Evolutionary conservation across 2,797 vertebrate species (phyloP).

Genomic region (Buceros bicornis): DNA sequence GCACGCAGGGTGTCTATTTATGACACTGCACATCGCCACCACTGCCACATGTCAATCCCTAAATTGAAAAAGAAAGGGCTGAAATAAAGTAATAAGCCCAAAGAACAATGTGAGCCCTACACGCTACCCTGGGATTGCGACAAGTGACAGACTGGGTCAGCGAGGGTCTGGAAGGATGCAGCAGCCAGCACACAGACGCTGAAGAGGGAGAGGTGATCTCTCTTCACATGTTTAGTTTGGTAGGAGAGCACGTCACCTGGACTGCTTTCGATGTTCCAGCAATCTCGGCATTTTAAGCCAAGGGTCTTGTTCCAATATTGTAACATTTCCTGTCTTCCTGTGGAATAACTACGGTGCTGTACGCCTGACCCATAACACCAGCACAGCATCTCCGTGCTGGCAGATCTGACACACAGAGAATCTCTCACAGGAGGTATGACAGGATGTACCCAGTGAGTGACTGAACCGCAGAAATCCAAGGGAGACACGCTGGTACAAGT

Average conservation of each 20-base stretch:
- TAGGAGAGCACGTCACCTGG: not conserved
- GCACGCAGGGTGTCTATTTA: not conserved
- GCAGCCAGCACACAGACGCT: fast-evolving
- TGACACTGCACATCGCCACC: not conserved
- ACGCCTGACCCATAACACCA: not conserved
- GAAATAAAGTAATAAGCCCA: constrained; percentile 33
- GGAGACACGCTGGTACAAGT: not conserved
- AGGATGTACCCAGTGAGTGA: not conserved
- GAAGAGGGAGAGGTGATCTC: not conserved
- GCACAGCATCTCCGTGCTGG: not conserved
- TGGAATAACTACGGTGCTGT: not conserved
- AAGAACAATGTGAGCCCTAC: not conserved
- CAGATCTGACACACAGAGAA: not conserved
- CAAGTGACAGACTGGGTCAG: constrained; percentile 15
- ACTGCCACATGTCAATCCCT: not conserved
- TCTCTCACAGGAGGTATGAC: not conserved
- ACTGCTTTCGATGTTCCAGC: not conserved
- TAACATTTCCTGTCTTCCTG: not conserved
- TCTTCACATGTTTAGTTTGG: not conserved
- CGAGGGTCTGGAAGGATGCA: not conserved
- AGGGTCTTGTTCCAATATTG: not conserved
- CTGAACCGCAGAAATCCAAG: not conserved
- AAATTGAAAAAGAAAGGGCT: constrained; percentile 32
- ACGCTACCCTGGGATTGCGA: not conserved
- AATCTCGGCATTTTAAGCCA: not conserved